These are phyloP conservation scores for Apomyelois bistriatella DNA, from an alignment of 2,888 invertebrate species.

Conservation along the genomic window DNA sequence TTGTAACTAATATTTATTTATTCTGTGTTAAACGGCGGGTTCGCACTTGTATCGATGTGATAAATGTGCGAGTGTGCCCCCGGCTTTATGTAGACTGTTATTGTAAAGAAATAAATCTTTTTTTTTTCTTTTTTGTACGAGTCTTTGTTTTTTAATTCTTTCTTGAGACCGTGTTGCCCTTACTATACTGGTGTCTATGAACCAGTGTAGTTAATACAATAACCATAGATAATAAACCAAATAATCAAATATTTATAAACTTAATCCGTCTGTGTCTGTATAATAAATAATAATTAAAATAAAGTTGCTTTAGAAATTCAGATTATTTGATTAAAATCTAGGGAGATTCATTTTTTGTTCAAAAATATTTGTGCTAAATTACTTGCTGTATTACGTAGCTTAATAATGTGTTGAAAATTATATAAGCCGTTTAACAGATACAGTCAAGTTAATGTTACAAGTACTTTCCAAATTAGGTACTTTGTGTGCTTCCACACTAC, in stretches of 20 bases:
- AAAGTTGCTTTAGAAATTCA: no score
- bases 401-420: no score
- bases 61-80: background rate
- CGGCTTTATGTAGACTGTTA: slow-evolving; percentile 1
- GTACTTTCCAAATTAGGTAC: no score
- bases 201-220: background rate
- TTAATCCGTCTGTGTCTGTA: no score
- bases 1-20: slow-evolving; percentile 3
- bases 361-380: no score
- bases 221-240: background rate
- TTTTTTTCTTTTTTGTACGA: background rate
- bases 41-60: slow-evolving; percentile 1
- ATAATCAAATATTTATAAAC: background rate
- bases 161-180: slow-evolving; percentile 1
- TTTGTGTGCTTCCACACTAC: no score
- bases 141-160: background rate
- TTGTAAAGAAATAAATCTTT: background rate
- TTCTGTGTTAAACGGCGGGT: background rate
- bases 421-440: no score
- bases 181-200: background rate
- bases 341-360: no score
- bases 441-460: no score
- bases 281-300: no score
- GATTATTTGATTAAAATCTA: no score
- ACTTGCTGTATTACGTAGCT: no score